Base-by-base conservation (phyloP, 2,888 invertebrate genomes). In the Abrostola tripartita region DNA sequence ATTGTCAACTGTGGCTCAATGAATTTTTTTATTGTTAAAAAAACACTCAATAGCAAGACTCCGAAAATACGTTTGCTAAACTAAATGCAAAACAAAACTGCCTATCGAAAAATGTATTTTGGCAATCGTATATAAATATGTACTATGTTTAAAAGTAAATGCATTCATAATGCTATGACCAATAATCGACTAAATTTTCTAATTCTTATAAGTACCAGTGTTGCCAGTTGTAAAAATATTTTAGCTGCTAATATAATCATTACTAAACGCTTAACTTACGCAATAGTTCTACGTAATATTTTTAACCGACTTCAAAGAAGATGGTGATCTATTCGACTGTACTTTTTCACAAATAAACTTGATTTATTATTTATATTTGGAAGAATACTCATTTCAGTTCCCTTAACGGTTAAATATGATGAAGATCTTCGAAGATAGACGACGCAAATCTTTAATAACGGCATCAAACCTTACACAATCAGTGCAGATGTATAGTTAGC, bases 41-140 rank as follows among this genome's bases (percentile, higher is more conserved):
- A 47, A 65, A 60, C 52, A 64, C 58, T 59, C 7, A 38, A 61
- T 68, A 55, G 38, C 50, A 59, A 57, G 36, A 60, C 44, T 50
- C 37, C 11, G 4, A 70, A 66, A 74, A 54, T 61, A 53, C 12
- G 37, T 63, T 61, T 52, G 52, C 53, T 67, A 69, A 57, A 62
- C 57, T 71, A 67, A 69, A 69, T 59, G 64, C 52, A 51, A 64
- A 68, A 61, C 55, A 58, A 76, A 72, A 65, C 68, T 50, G 37
- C 60, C 62, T 68, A 71, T 51, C 9, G 44, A 68, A 61, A 63
- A 63, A 55, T 63, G 56, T 59, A 53, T 69, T 72, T 77, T 74
- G 60, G 53, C 58, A 59, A 66, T 50, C 38, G 35, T 63, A 53
- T 41, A 14, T 44, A 41, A 52, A 61, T 47, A n/a, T 51, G 38